Base-by-base conservation (phyloP, 64 coral and sea anemone genomes). In the Acropora yongei region DNA sequence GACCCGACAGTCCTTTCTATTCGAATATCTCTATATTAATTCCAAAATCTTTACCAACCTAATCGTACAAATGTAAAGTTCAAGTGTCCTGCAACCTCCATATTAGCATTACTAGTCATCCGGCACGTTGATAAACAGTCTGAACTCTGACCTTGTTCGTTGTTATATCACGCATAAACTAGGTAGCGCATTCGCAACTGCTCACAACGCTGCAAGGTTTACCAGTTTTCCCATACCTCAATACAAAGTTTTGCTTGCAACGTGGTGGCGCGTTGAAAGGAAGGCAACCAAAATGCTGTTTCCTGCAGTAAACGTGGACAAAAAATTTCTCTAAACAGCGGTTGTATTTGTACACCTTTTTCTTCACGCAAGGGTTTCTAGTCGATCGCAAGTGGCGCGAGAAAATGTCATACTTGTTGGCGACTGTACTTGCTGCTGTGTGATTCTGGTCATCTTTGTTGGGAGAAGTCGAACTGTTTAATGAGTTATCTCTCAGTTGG, bases 171-270 rank as follows among this genome's bases (percentile, higher is more conserved):
- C 61, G 0, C 18, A 41, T 71, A 2, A 4, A 71, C 68, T 71
- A 78, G 13, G 82, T 30, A 30, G 30, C 82, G 18, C 82, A 84
- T n/a, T 41, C 18, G 44, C 82, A 84, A n/a, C 42, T 84, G 44
- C 5, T 47, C 43, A 44, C 61, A 4, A 84, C 6, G 6, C 14
- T 2, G 49, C 82, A 85, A 71, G 63, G 43, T 48, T 8, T 19
- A 2, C 82, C 61, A 66, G 18, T 85, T 44, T 47, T 3, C 11
- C 82, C 63, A 13, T 71, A 85, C 44, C 68, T 12, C 43, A 72
- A 2, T 47, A 72, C 1, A 30, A 48, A 72, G 6, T 85, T 85
- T 71, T 85, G 69, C 44, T 49, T 71, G 44, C 82, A 85, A 3
- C 11, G n/a, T 7, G 82, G 82, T 85, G 82, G 82, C 19, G 46